Evolutionary conservation across 2,113 vertebrate species (phyloP), one percentile per base, ranked within the genome.

Genomic region (Clupea harengus): DNA sequence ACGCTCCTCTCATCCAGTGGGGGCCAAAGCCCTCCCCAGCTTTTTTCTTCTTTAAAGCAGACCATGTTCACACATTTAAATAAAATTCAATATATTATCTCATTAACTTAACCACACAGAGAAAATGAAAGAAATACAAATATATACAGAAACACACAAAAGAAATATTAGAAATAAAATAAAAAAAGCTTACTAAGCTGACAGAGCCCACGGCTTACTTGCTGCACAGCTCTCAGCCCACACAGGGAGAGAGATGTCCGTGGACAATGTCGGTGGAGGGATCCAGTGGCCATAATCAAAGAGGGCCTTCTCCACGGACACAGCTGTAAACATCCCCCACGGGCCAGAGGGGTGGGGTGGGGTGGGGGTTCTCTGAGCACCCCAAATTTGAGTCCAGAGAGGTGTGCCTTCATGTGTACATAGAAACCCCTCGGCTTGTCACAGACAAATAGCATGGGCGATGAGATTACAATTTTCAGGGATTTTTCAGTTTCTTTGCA

Each of bases 1-100:
- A 86, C 82, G 45, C 18, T 25, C 57, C 45, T 28, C 82, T 20
- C 72, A 39, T 78, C 25, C 72, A 78, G 13, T 44, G 28, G 28
- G 60, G 72, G 28, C 6, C 39, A 78, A 32, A 78, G 11, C n/a
- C n/a, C n/a, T n/a, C n/a, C n/a, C n/a, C n/a, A n/a, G 28, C 64
- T 13, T 32, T 32, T 32, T 78, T 28, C n/a, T 28, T 25, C 10
- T 25, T n/a, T n/a, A 64, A 64, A 64, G 10, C 72, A 15, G 72
- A 78, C 72, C 72, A 15, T 32, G 39, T 78, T 78, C 25, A 39
- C 72, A 57, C n/a, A 83, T 86, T 86, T 89, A 89, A 91, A 91
- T 89, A 89, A 91, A 91, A 87, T 64, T 83, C 82, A 91, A 91
- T 88, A 91, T 85, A 88, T 89, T 86, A 89, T 85, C 57, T 49